A percentile compares a stretch with the other conserved stretches of the same genome.
Conservation (phyloP, 2,113 vertebrate genomes). For the Crotalus horridus region DNA sequence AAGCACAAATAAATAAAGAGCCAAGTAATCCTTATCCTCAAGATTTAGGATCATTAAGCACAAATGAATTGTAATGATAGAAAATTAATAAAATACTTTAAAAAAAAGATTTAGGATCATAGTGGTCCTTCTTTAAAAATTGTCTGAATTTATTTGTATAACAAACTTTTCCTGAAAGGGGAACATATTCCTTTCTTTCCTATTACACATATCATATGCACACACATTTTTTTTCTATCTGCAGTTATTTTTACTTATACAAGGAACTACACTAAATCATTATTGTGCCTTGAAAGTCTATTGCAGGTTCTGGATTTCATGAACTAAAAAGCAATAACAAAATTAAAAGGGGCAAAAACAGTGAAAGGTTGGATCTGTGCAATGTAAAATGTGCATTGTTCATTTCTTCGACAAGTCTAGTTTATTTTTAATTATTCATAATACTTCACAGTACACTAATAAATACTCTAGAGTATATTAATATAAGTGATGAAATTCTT, state of each 20-base stretch:
- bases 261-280: slow-evolving; percentile 43
- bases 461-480: slow-evolving; percentile 63
- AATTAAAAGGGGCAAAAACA: slow-evolving; percentile 29
- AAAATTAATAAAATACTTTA: too few species aligned
- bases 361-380: slow-evolving; percentile 12
- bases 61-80: too few species aligned
- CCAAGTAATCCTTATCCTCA: not conserved
- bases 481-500: slow-evolving; percentile 58
- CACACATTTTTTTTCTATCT: slow-evolving; percentile 8
- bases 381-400: slow-evolving; percentile 50
- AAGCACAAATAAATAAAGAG: not conserved
- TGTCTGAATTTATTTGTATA: not conserved
- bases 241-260: slow-evolving; percentile 36
- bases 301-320: slow-evolving; percentile 31
- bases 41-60: not conserved
- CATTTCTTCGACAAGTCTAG: slow-evolving; percentile 55
- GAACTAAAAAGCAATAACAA: slow-evolving; percentile 32
- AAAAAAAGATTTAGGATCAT: not conserved
- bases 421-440: slow-evolving; percentile 67
- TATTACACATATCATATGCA: not conserved
- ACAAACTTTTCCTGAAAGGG: not conserved
- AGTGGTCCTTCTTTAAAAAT: not conserved
- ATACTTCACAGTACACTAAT: slow-evolving; percentile 63
- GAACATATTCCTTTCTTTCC: not conserved
- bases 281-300: slow-evolving; percentile 37